Conservation (phyloP, 2,113 vertebrate species). For the Stigmatopora nigra region DNA sequence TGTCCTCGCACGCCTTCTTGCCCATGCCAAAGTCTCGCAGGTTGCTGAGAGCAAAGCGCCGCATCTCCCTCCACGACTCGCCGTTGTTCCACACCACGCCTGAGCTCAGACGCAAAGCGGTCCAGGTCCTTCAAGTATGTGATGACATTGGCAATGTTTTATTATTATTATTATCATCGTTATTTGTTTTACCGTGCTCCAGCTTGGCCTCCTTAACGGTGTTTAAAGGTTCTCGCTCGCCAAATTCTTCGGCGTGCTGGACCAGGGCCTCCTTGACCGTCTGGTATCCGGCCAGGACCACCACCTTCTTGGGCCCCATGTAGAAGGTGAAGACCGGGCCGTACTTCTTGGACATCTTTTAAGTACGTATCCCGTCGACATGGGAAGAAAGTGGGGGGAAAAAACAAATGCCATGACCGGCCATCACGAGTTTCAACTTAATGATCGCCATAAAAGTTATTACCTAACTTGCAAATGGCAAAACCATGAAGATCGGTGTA, state of each 20-base stretch:
- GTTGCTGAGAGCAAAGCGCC: slow-evolving; percentile 38
- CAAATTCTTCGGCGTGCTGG: slow-evolving; percentile 22
- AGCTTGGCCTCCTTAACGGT: not conserved
- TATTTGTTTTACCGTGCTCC: slow-evolving; percentile 16
- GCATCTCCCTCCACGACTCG: slow-evolving; percentile 48
- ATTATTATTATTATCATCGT: too few relatives aligned
- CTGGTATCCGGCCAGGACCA: slow-evolving; percentile 47
- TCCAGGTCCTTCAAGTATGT: too few relatives aligned
- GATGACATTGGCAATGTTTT: too few relatives aligned
- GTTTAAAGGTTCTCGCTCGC: not conserved
- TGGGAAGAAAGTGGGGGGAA: not conserved
- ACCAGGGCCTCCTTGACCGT: slow-evolving; percentile 50
- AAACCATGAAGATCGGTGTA: too few relatives aligned
- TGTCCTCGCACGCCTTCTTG: slow-evolving; percentile 40
- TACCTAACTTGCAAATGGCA: too few relatives aligned
- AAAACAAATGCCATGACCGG: not conserved
- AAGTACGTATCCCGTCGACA: not conserved
- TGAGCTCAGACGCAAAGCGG: not conserved
- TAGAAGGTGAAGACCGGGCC: slow-evolving; percentile 40
- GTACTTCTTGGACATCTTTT: slow-evolving; percentile 38
- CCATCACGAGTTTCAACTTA: too few relatives aligned
- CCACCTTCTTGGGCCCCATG: slow-evolving; percentile 37
- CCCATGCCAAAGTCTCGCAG: slow-evolving; percentile 56
- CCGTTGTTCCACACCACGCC: slow-evolving; percentile 37
- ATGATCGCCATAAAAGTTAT: too few relatives aligned